Evolutionary conservation across 1,140 invertebrate genomes (phyloP).

Genomic region (Pollicipes pollicipes): DNA sequence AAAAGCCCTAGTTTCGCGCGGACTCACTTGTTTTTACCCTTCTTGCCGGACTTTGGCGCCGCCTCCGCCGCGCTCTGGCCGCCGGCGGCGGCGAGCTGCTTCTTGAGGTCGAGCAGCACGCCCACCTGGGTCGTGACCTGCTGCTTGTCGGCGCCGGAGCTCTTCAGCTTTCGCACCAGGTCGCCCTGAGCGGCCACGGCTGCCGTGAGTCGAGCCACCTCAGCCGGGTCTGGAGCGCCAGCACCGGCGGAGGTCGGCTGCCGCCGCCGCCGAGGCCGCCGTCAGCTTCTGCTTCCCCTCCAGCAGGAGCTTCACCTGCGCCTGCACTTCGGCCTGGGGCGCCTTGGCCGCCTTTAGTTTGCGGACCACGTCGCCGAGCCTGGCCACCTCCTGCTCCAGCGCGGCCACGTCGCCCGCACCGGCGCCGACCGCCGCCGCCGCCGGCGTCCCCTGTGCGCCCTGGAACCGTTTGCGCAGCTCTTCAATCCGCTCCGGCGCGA

Average conservation of each 20-base stretch:
- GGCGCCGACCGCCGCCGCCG: constrained; percentile 1
- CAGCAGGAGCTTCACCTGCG: constrained; percentile 13
- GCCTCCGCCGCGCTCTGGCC: no score
- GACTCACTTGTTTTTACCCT: no score
- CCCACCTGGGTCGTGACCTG: constrained; percentile 13
- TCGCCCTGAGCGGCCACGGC: constrained; percentile 37
- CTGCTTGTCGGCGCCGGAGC: constrained; percentile 23
- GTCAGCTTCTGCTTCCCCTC: constrained; percentile 14
- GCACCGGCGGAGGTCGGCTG: constrained; percentile 2
- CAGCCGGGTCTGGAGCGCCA: constrained; percentile 6
- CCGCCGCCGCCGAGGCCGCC: constrained; percentile 5
- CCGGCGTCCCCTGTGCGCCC: constrained; percentile 6
- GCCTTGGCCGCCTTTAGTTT: constrained; percentile 40
- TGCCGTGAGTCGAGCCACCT: constrained; percentile 5
- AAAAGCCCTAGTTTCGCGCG: no score
- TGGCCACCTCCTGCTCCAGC: constrained; percentile 14
- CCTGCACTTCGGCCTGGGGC: constrained; percentile 9
- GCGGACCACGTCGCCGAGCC: constrained; percentile 49
- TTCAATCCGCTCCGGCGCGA: not conserved
- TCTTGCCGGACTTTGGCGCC: no score
- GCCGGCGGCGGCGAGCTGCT: constrained; percentile 5
- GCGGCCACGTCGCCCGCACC: not conserved
- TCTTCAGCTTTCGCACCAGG: constrained; percentile 50
- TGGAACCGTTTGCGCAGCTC: not conserved
- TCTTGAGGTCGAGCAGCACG: constrained; percentile 13